Evolutionary conservation across 1,140 invertebrate species (phyloP).

Genomic region (Reticulitermes speratus): DNA sequence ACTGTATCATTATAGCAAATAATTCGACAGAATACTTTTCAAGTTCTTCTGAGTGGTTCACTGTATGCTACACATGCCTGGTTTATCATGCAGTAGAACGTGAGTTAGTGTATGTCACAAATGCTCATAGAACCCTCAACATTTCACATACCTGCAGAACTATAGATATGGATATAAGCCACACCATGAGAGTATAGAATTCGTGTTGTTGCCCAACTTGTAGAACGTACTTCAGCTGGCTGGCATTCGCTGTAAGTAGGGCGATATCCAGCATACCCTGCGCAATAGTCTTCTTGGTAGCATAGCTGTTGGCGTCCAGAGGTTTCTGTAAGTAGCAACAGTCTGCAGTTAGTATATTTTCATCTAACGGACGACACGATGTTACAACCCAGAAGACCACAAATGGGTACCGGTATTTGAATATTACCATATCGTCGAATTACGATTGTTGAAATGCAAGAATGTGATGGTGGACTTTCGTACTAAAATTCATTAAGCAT

Average conservation of each 20-base stretch:
- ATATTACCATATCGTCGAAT: too few relatives aligned
- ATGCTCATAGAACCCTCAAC: background rate
- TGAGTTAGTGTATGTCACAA: background rate
- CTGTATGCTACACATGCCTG: too few relatives aligned
- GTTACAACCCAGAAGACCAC: too few relatives aligned
- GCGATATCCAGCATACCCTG: slow-evolving; percentile 81
- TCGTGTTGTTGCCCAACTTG: slow-evolving; percentile 78
- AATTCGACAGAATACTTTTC: too few relatives aligned
- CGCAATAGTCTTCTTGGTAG: slow-evolving; percentile 84
- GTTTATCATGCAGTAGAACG: background rate
- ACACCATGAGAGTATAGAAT: slow-evolving; percentile 78
- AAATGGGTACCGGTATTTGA: too few relatives aligned
- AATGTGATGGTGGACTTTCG: too few relatives aligned
- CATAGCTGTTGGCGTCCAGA: slow-evolving; percentile 78
- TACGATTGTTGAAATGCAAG: too few relatives aligned
- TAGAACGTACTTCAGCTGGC: slow-evolving; percentile 83
- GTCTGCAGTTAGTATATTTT: background rate
- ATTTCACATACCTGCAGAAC: slow-evolving; percentile 71
- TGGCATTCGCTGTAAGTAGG: slow-evolving; percentile 78
- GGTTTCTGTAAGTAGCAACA: slow-evolving; percentile 51
- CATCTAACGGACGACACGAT: too few relatives aligned
- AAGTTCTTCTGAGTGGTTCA: too few relatives aligned
- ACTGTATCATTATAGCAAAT: too few relatives aligned
- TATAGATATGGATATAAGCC: slow-evolving; percentile 78
- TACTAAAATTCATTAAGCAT: too few relatives aligned